Evolutionary conservation across 2,797 vertebrate species (phyloP), one percentile per base, ranked within the genome.

Genomic region (Rhinoraja longicauda): DNA sequence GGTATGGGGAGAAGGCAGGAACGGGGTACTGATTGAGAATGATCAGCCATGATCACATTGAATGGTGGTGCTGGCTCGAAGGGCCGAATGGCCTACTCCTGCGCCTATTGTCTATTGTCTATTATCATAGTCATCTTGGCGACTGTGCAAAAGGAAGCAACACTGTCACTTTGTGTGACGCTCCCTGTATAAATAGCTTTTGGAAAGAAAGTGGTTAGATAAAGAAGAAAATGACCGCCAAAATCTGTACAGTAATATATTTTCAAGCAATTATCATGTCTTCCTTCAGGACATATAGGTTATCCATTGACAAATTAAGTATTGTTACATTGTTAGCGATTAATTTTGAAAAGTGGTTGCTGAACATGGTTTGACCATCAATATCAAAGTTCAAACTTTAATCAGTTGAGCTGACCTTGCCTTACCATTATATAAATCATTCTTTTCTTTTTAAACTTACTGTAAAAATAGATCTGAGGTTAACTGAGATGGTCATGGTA

Each of bases 141-240:
- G 70, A 72, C 70, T 92, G 39, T 26, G 53, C 90, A 92, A n/a
- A 93, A 93, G 0, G 72, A 67, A 93, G 6, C 45, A 90, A 39
- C 67, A 29, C 17, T 7, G 59, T 73, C 93, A 12, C 84, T 0
- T 72, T 93, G 19, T 94, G 93, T 93, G 7, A 75, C 8, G 4
- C 93, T 93, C 26, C 5, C 93, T 4, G 90, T 78, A 0, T 72
- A 93, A 94, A 4, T 4, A 94, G 53, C 19, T 59, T 70, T 93
- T 94, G 1, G 36, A 62, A 75, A 93, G 59, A 70, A 0, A 4
- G 12, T 0, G 0, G 73, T 0, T 9, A 93, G 12, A 77, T 84
- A 73, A 93, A 93, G 77, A 88, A 0, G 0, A 53, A 94, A 93
- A 73, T 93, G 59, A 21, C 8, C 2, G 93, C 13, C 5, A 19